Conservation (phyloP, 1,140 invertebrate genomes). For the Drosophila watanabei region DNA sequence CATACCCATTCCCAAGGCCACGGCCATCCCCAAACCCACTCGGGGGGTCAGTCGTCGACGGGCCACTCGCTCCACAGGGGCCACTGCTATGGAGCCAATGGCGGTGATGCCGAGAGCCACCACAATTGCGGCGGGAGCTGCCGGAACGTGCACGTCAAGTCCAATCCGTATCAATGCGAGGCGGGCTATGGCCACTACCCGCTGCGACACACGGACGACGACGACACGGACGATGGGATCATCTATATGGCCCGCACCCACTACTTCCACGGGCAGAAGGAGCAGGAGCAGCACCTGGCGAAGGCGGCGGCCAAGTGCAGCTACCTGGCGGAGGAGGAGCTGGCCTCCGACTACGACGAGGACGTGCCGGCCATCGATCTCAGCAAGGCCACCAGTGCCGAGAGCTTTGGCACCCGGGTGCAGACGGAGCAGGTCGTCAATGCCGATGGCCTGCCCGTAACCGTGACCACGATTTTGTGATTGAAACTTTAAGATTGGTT, state of each 20-base stretch:
- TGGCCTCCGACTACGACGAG: conserved; percentile 80
- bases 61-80: conserved; percentile 69
- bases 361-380: conserved; percentile 80
- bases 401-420: conserved; percentile 69
- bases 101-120: conserved; percentile 79
- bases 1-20: conserved; percentile 8
- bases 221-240: conserved; percentile 77
- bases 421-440: conserved; percentile 70
- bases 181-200: conserved; percentile 77
- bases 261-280: conserved; percentile 48
- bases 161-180: conserved; percentile 82
- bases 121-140: conserved; percentile 80
- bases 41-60: conserved; percentile 47
- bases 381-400: conserved; percentile 72
- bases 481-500: conserved; percentile 45
- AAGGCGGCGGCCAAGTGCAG: conserved; percentile 50
- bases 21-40: conserved; percentile 25
- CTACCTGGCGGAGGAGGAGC: conserved; percentile 71
- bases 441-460: conserved; percentile 75
- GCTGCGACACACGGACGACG: conserved; percentile 64
- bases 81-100: conserved; percentile 80
- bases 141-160: conserved; percentile 78
- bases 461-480: conserved; percentile 85
- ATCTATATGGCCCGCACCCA: conserved; percentile 77
- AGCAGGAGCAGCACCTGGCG: conserved; percentile 2